Evolutionary conservation across 2,888 invertebrate species (phyloP).

Genomic region (Sphinx pinastri): DNA sequence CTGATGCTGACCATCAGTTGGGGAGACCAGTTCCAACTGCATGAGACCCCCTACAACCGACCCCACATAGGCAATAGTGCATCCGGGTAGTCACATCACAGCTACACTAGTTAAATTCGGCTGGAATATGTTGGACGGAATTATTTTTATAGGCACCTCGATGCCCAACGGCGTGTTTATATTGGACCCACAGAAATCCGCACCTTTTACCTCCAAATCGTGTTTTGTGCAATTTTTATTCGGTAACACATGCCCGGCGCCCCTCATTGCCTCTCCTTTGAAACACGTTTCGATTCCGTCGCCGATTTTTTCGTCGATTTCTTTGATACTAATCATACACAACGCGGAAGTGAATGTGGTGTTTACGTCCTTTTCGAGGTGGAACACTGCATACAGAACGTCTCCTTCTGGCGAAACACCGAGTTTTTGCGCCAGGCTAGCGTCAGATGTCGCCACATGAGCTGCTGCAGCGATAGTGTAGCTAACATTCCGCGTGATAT

Average conservation of each 20-base stretch:
- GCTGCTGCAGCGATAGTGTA: conserved; percentile 98
- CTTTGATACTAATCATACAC: too few species aligned
- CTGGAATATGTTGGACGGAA: too few species aligned
- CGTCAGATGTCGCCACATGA: conserved; percentile 96
- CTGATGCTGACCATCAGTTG: too few species aligned
- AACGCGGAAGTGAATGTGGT: too few species aligned
- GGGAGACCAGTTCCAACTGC: too few species aligned
- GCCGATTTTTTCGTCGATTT: conserved; percentile 95
- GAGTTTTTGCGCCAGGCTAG: conserved; percentile 93
- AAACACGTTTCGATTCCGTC: conserved; percentile 98
- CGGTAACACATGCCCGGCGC: conserved; percentile 96
- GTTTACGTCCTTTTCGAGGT: too few species aligned
- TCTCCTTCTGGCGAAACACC: conserved; percentile 97
- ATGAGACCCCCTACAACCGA: conserved; percentile 97
- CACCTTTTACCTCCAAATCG: conserved; percentile 95
- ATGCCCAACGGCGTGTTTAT: conserved; percentile 98
- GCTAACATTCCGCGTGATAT: conserved; percentile 87
- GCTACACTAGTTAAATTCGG: too few species aligned
- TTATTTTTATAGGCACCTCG: too few species aligned
- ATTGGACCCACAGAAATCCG: conserved; percentile 97
- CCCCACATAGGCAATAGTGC: too few species aligned
- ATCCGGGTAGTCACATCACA: too few species aligned
- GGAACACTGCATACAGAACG: conserved; percentile 98
- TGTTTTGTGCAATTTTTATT: conserved; percentile 95
- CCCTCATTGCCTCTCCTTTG: conserved; percentile 92